These are phyloP conservation scores for Zoanthus gigantus DNA, from an alignment of 92 coral and sea anemone genomes.

Conservation along the genomic window DNA sequence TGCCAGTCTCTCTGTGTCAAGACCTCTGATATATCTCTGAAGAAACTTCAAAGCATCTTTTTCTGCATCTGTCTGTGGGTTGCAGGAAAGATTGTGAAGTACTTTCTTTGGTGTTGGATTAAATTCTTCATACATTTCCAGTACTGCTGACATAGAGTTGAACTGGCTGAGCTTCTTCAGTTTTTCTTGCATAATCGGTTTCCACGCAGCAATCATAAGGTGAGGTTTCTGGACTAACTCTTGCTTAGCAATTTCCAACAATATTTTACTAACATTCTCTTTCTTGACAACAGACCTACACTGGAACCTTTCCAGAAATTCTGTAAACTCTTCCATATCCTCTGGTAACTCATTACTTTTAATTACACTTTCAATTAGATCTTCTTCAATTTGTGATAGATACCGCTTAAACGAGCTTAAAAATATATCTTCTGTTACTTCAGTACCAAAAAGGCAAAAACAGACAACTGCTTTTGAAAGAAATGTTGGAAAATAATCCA, in stretches of 20 bases:
- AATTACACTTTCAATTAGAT: slow-evolving; percentile 33
- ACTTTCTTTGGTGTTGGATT: slow-evolving; percentile 49
- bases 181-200: slow-evolving; percentile 4
- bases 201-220: slow-evolving; percentile 57
- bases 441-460: slow-evolving; percentile 54
- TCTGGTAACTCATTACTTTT: slow-evolving; percentile 21
- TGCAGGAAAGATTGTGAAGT: slow-evolving; percentile 10
- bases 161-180: slow-evolving; percentile 20
- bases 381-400: slow-evolving; percentile 50
- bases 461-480: slow-evolving; percentile 55
- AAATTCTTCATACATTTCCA: slow-evolving; percentile 23
- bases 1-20: not conserved
- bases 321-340: slow-evolving; percentile 11
- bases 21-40: no score
- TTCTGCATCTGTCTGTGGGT: slow-evolving; percentile 18
- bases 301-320: slow-evolving; percentile 19
- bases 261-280: slow-evolving; percentile 22
- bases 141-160: not conserved
- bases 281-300: slow-evolving; percentile 19
- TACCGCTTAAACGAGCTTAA: slow-evolving; percentile 44
- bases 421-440: slow-evolving; percentile 29
- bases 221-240: slow-evolving; percentile 61
- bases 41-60: slow-evolving; percentile 18
- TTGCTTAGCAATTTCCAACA: slow-evolving; percentile 46
- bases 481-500: slow-evolving; percentile 48